phyloP scores from a whole-genome alignment of 2,113 vertebrate species.

The Eudyptes chrysolophus region DNA sequence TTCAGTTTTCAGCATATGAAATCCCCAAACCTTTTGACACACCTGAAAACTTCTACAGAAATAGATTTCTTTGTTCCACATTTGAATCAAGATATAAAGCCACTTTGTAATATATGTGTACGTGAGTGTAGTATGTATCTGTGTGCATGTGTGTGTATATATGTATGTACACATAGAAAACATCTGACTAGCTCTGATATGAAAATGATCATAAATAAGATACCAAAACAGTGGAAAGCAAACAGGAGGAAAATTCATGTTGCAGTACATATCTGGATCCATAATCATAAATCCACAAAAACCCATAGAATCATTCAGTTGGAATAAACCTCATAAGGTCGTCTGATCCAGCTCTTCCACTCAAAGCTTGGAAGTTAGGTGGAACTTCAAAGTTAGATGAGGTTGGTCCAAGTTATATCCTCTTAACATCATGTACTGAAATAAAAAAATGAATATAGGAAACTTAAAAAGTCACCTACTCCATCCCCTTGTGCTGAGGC shows the following conservation, averaged over 20 bases:
- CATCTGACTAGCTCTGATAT: not conserved
- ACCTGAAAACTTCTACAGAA: not conserved
- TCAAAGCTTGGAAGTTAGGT: not conserved
- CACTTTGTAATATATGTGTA: not conserved
- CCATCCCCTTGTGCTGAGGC: not conserved
- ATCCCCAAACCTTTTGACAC: not conserved
- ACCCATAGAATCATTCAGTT: not conserved
- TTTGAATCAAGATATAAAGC: not conserved
- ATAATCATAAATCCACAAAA: not conserved
- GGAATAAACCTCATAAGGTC: not conserved
- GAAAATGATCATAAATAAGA: not conserved
- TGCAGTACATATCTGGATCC: not conserved
- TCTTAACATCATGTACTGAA: not conserved
- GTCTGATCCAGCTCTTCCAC: not conserved
- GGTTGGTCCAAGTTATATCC: not conserved
- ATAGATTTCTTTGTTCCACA: not conserved
- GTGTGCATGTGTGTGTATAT: too few species aligned
- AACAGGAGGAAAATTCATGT: not conserved
- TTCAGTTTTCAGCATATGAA: not conserved
- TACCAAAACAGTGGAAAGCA: not conserved
- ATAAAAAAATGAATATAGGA: not conserved
- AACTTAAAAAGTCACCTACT: not conserved
- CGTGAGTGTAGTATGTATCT: fast-evolving
- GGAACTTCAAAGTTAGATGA: not conserved
- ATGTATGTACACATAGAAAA: not conserved